phyloP scores from a whole-genome alignment of 2,797 vertebrate genomes.

The Discoglossus pictus region DNA sequence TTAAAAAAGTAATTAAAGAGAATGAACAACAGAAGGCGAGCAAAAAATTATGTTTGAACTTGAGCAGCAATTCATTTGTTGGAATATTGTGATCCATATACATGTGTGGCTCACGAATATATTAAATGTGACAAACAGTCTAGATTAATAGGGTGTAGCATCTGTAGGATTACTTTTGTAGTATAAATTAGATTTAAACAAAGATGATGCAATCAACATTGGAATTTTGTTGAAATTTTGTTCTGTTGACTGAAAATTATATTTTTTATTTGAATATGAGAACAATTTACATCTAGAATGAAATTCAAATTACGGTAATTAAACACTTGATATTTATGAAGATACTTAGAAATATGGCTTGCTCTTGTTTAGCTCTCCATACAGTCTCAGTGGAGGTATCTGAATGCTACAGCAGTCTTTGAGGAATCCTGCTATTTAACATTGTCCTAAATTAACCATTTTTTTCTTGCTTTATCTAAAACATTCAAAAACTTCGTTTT shows the following conservation, averaged over 20 bases:
- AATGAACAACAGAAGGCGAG: conserved; percentile 33
- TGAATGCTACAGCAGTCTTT: too few relatives aligned
- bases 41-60: conserved; percentile 4
- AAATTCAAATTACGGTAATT: too few relatives aligned
- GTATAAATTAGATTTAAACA: conserved; percentile 4
- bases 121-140: conserved; percentile 22
- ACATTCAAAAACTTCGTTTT: too few relatives aligned
- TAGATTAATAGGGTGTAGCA: conserved; percentile 5
- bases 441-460: too few relatives aligned
- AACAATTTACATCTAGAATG: too few relatives aligned
- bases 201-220: neutral
- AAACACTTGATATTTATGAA: too few relatives aligned
- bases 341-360: too few relatives aligned
- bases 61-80: conserved; percentile 16
- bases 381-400: too few relatives aligned
- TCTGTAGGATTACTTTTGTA: conserved; percentile 6
- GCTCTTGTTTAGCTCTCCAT: too few relatives aligned
- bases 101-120: neutral
- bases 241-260: neutral
- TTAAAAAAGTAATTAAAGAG: conserved; percentile 45
- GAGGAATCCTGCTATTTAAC: too few relatives aligned
- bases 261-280: too few relatives aligned
- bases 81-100: conserved; percentile 1
- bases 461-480: too few relatives aligned
- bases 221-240: conserved; percentile 7